A percentile compares a stretch with the other conserved stretches of the same genome.
These are phyloP conservation scores for Argyra leucocephala DNA, from an alignment of 2,888 invertebrate species.

Conservation along the genomic window DNA sequence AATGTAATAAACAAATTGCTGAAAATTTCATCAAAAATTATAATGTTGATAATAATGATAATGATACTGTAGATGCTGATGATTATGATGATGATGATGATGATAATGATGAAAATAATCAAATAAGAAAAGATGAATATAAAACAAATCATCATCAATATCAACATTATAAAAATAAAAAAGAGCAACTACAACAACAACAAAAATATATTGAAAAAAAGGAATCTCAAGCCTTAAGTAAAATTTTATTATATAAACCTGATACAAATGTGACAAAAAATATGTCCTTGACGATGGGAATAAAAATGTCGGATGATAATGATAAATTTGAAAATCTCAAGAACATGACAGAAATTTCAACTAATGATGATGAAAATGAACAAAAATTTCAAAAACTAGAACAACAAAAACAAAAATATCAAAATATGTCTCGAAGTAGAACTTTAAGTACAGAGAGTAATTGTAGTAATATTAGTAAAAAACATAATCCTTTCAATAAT, in stretches of 20 bases:
- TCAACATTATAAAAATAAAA: background rate
- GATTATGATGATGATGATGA: background rate
- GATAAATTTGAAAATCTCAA: slow-evolving; percentile 1
- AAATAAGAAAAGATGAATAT: background rate
- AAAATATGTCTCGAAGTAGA: background rate
- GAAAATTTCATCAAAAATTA: background rate
- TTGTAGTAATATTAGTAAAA: background rate
- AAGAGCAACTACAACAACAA: too few species aligned
- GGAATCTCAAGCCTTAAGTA: background rate
- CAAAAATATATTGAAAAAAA: too few species aligned
- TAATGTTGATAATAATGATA: background rate
- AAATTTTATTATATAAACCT: background rate
- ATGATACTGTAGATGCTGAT: slow-evolving; percentile 2
- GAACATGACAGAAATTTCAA: background rate
- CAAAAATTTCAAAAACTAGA: too few species aligned
- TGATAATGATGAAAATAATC: background rate
- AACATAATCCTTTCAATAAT: background rate
- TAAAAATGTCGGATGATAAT: slow-evolving; percentile 4
- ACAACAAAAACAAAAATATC: background rate
- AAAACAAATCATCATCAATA: background rate
- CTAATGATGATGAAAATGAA: background rate
- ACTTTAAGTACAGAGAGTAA: background rate
- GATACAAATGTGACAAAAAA: background rate
- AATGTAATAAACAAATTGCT: background rate
- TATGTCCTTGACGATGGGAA: slow-evolving; percentile 1